These are phyloP conservation scores for Brachyalestes nurse DNA, from an alignment of 2,797 vertebrate species.

Conservation along the genomic window DNA sequence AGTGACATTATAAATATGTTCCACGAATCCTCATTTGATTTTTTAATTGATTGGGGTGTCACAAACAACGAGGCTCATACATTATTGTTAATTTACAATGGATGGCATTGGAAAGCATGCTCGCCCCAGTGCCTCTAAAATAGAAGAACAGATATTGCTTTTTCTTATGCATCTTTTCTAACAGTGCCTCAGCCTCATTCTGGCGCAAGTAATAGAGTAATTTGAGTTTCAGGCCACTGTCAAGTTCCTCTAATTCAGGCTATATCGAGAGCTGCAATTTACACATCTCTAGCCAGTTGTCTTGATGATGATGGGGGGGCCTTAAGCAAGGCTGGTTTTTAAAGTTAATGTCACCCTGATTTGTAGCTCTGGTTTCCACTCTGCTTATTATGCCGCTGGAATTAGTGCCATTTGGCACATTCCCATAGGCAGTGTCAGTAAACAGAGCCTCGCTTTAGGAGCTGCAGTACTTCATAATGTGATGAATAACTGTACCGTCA, in stretches of 20 bases:
- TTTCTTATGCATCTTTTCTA: constrained; percentile 32
- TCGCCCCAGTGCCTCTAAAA: constrained; percentile 12
- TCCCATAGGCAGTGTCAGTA: constrained; percentile 53
- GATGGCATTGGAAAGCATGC: constrained; percentile 36
- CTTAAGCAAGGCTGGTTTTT: constrained; percentile 61
- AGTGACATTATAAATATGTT: constrained; percentile 15
- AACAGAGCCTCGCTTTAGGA: constrained; percentile 47
- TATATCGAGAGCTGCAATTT: constrained; percentile 53
- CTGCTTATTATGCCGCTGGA: constrained; percentile 52
- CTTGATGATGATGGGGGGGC: constrained; percentile 45
- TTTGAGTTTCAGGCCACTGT: constrained; percentile 53
- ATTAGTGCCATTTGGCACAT: constrained; percentile 54
- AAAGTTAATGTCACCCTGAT: constrained; percentile 75
- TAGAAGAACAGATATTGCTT: constrained; percentile 25
- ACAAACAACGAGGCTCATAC: constrained; percentile 1
- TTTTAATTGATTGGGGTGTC: constrained; percentile 13
- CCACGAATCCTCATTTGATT: neutral
- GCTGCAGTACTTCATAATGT: constrained; percentile 34
- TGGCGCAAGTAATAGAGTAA: constrained; percentile 53
- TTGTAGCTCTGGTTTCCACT: constrained; percentile 59
- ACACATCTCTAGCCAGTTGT: constrained; percentile 54
- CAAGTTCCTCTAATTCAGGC: constrained; percentile 52
- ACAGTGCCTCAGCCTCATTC: constrained; percentile 44
- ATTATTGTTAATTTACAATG: constrained; percentile 30
- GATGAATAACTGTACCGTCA: constrained; percentile 49